Base-by-base conservation (phyloP, 1,140 invertebrate species). In the Caenorhabditis tropicalis region DNA sequence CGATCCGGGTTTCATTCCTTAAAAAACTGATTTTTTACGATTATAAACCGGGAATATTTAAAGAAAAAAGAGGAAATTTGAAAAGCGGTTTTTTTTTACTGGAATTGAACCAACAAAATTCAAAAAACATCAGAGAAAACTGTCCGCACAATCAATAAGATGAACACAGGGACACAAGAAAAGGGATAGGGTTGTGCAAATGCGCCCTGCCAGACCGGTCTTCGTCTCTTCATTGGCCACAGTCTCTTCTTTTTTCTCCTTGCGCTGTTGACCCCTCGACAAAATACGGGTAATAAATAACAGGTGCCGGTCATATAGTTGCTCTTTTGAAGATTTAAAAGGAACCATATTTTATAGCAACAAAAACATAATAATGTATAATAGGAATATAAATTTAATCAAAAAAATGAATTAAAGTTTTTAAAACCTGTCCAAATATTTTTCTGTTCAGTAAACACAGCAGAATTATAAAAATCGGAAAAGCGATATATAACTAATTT, bases 311-410 rank as follows among this genome's bases (percentile, higher is more conserved):
- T 65, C 58, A 36, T 36, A 29, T 4, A 3, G 6, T 12, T 70
- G 60, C 29, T 70, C 60, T 70, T 70, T 70, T 70, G 60, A 70
- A 70, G 31, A 70, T 70, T 65, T 33, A n/a, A n/a, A n/a, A n/a
- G n/a, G n/a, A n/a, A n/a, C n/a, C n/a, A n/a, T n/a, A n/a, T n/a
- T n/a, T n/a, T n/a, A n/a, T n/a, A n/a, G n/a, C n/a, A n/a, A n/a
- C n/a, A n/a, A n/a, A n/a, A n/a, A n/a, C n/a, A n/a, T n/a, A n/a
- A n/a, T n/a, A n/a, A n/a, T n/a, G n/a, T n/a, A n/a, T n/a, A n/a
- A n/a, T n/a, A n/a, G n/a, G n/a, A n/a, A n/a, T n/a, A n/a, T n/a
- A n/a, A n/a, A n/a, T n/a, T n/a, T n/a, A n/a, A n/a, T n/a, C n/a
- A n/a, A n/a, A n/a, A n/a, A n/a, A n/a, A n/a, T n/a, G n/a, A n/a